Percentiles rank a stretch among this genome's conserved stretches.
These are phyloP conservation scores for Sebastolobus alascanus DNA, from an alignment of 2,797 vertebrate species.

Conservation along the genomic window DNA sequence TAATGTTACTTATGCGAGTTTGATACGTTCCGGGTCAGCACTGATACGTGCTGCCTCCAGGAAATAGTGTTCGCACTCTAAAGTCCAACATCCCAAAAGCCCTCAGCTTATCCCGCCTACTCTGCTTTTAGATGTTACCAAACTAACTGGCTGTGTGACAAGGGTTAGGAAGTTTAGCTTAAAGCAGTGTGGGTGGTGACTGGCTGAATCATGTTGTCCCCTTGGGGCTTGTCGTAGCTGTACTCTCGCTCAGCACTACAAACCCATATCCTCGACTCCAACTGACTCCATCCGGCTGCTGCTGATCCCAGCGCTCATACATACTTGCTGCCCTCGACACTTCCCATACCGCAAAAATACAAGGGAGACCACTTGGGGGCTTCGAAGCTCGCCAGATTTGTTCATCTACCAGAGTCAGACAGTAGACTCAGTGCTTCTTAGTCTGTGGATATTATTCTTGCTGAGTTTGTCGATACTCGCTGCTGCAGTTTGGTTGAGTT, in stretches of 20 bases:
- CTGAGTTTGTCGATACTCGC: neutral
- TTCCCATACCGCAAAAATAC: neutral
- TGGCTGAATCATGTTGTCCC: neutral
- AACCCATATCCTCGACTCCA: neutral
- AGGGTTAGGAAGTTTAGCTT: slow-evolving; percentile 1
- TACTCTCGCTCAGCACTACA: neutral
- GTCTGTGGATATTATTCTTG: neutral
- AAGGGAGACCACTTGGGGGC: neutral
- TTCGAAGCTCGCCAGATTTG: neutral
- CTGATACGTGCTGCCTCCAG: neutral
- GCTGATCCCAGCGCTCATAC: neutral
- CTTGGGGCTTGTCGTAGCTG: neutral
- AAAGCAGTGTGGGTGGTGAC: neutral
- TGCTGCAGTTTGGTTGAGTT: neutral
- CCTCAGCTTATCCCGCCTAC: slow-evolving; percentile 1
- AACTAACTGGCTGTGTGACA: neutral
- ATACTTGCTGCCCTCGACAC: neutral
- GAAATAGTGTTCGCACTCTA: neutral
- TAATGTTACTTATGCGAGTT: neutral
- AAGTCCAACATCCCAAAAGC: neutral
- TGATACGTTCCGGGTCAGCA: neutral
- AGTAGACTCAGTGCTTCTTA: neutral
- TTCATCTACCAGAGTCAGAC: neutral
- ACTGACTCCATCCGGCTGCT: neutral
- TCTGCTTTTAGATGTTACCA: neutral